Evolutionary conservation across 2,888 invertebrate species (phyloP), one percentile per base, ranked within the genome.

Genomic region (Sinodicranocentrus sp.): DNA sequence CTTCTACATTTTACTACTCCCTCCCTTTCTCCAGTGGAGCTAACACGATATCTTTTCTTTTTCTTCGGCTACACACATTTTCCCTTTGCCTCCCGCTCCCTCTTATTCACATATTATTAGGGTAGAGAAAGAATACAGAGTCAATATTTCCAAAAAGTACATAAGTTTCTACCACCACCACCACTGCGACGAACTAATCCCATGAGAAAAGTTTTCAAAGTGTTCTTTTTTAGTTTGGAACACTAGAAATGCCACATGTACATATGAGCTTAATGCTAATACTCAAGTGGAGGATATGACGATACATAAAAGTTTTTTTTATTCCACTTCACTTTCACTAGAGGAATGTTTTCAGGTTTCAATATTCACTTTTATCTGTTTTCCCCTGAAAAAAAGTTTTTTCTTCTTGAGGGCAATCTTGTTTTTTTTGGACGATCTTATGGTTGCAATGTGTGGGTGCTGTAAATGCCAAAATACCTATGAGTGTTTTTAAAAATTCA

Each of bases 181-280:
- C 57, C 15, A 23, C 19, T 48, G 48, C 73, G 73, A 63, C 44
- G 21, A 44, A 44, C 44, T 73, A 75, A 65, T 75, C 75, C 75
- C 75, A 33, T 33, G 75, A 65, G 75, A 65, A 65, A 75, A 75
- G 75, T 75, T 75, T 75, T 65, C 75, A 65, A 75, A 75, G 65
- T 65, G 75, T 26, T 10, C 28, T 33, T 70, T 63, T 26, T 15
- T 19, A 71, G 19, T 52, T 57, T 21, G n/a, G n/a, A 57, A 5
- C 33, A 44, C 10, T 44, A 70, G 28, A 57, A 57, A 57, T 15
- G 57, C 57, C 19, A 57, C 19, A 57, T 48, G 48, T 48, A 48
- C n/a, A 15, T 48, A 48, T 48, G 17, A 48, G n/a, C n/a, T 48
- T 13, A n/a, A n/a, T n/a, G n/a, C n/a, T n/a, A n/a, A n/a, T n/a